Conservation (phyloP, 2,888 invertebrate genomes). For the Rosalia funebris region DNA sequence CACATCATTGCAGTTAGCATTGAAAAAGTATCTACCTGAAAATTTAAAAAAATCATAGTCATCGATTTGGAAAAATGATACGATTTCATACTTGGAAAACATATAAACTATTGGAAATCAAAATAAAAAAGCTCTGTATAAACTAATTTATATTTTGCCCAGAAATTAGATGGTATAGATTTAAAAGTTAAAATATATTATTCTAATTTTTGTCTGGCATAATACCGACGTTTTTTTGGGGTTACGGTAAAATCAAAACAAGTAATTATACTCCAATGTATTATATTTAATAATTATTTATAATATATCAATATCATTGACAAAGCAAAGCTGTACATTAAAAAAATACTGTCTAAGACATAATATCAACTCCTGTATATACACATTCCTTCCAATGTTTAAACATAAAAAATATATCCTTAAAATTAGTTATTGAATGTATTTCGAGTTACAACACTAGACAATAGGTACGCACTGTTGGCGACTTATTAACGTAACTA, state of each 20-base stretch:
- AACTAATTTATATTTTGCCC: too few species aligned
- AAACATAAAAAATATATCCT: slow-evolving; percentile 52
- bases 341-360: slow-evolving; percentile 64
- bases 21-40: too few species aligned
- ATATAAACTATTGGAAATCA: too few species aligned
- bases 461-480: slow-evolving; percentile 32
- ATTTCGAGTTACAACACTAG: slow-evolving; percentile 45
- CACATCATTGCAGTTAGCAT: too few species aligned
- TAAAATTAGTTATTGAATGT: slow-evolving; percentile 59
- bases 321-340: slow-evolving; percentile 65
- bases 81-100: too few species aligned
- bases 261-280: slow-evolving; percentile 15
- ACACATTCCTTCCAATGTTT: slow-evolving; percentile 50
- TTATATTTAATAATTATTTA: slow-evolving; percentile 26
- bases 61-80: too few species aligned
- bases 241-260: not conserved
- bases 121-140: too few species aligned
- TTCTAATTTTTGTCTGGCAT: too few species aligned
- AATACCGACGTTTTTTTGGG: too few species aligned
- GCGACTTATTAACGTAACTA: slow-evolving; percentile 32
- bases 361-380: slow-evolving; percentile 58
- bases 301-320: slow-evolving; percentile 49
- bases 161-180: too few species aligned
- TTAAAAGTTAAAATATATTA: too few species aligned
- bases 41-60: too few species aligned